phyloP scores from a whole-genome alignment of 2,113 vertebrate species.

The Chloropsis hardwickii region DNA sequence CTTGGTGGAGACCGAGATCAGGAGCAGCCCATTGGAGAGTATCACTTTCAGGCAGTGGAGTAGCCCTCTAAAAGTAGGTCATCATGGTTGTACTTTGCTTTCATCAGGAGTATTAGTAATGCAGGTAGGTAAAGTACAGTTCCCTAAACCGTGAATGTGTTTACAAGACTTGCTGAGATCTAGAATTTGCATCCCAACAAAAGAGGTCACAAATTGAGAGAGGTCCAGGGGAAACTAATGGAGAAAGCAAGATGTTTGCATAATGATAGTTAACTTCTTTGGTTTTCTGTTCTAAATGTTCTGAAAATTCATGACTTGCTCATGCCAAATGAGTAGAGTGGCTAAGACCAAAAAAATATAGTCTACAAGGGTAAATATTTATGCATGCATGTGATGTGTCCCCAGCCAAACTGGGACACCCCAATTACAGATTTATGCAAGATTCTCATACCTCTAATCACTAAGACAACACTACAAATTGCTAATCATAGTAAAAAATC shows the following conservation, averaged over 20 bases:
- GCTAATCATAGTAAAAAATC: neutral
- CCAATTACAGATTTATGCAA: neutral
- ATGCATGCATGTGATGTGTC: neutral
- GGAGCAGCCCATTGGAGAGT: neutral
- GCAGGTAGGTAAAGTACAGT: neutral
- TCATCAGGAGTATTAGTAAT: neutral
- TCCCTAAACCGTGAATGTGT: neutral
- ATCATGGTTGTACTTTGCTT: neutral
- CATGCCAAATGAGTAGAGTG: rapidly evolving
- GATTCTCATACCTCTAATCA: neutral
- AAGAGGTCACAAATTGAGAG: neutral
- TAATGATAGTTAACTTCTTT: neutral
- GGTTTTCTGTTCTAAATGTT: neutral
- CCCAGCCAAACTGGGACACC: neutral
- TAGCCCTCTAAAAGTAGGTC: neutral
- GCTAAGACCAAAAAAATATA: neutral
- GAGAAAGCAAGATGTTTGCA: neutral
- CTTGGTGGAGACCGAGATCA: neutral
- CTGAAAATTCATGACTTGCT: neutral
- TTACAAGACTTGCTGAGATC: neutral
- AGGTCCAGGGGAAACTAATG: neutral
- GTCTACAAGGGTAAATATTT: neutral
- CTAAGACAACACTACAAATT: neutral
- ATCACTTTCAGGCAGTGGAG: neutral
- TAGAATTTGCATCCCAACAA: neutral